Base-by-base conservation (phyloP, 2,797 vertebrate species). In the Perodicticus potto region DNA sequence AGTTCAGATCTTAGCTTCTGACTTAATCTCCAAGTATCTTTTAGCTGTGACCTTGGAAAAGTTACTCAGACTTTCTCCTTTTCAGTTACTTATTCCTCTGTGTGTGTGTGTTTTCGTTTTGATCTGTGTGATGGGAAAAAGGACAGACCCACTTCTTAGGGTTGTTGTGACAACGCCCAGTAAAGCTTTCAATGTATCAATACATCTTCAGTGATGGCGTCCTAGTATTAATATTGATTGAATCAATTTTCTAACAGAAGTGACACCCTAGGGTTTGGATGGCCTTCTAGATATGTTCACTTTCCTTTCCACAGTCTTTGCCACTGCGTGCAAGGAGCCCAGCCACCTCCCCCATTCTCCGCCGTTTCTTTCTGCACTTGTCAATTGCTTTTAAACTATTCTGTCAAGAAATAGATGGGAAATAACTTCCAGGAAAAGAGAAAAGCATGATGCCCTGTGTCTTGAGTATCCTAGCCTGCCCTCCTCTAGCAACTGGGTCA, bases 1-100 rank as follows among this genome's bases (percentile, higher is more conserved):
- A 88, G 73, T 94, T 94, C 69, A 92, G 90, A 91, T 77, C 43
- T 63, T 72, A 81, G 76, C 17, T 95, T 96, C 86, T 67, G 49
- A 49, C 32, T 86, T 82, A 91, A 82, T 43, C 76, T 53, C 22
- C 20, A 7, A 59, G 53, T 19, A 53, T 40, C 22, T 80, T 85
- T 87, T 57, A 65, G 63, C 53, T 55, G 0, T 70, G 59, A 86
- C 86, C 91, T 95, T 96, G 74, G 53, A 59, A 91, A 89, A 90
- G 61, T 92, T 70, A 63, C 59, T 70, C 37, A 23, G 63, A 86
- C 45, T 83, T 59, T 67, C 73, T 61, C n/a, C 49, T 14, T 74
- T 45, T 78, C 7, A n/a, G 40, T 32, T 49, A 34, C 27, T 43
- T 86, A 32, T 32, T 86, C 63, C 0, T 0, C 2, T 22, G 1